A percentile compares a stretch with the other conserved stretches of the same genome.
phyloP scores from a whole-genome alignment of 1,140 invertebrate species.

The Caenorhabditis inopinata region DNA sequence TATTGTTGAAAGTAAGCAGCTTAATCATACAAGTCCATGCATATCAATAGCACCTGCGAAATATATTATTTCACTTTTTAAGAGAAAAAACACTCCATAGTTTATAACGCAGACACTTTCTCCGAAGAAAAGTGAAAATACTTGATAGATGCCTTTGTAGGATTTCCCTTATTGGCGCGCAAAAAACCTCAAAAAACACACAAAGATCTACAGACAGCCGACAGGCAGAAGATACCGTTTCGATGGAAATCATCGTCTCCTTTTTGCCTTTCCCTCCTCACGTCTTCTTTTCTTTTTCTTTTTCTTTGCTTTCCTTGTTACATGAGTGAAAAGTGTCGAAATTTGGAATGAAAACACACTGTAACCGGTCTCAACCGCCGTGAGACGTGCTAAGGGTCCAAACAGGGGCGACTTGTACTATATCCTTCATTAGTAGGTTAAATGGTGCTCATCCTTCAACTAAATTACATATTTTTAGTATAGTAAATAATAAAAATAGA shows the following conservation, averaged over 20 bases:
- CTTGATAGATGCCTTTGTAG: slow-evolving; percentile 14
- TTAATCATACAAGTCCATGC: too few relatives aligned
- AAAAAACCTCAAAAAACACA: neutral
- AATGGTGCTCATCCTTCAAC: slow-evolving; percentile 6
- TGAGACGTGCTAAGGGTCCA: neutral
- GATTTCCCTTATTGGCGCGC: slow-evolving; percentile 20
- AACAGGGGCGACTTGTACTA: neutral
- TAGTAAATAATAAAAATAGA: too few relatives aligned
- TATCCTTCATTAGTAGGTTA: neutral
- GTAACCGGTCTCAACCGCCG: neutral
- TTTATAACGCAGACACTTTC: neutral
- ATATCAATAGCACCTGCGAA: too few relatives aligned
- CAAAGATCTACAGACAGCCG: neutral
- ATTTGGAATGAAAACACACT: slow-evolving; percentile 17
- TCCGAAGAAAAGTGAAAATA: slow-evolving; percentile 15
- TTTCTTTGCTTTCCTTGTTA: neutral
- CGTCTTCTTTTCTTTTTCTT: neutral
- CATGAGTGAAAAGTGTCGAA: slow-evolving; percentile 27
- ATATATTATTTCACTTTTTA: neutral
- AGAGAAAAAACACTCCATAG: neutral
- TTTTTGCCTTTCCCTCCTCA: neutral
- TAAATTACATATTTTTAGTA: too few relatives aligned
- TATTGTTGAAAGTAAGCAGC: too few relatives aligned
- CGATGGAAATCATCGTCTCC: slow-evolving; percentile 7
- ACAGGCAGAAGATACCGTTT: slow-evolving; percentile 26